Evolutionary conservation across 2,113 vertebrate genomes (phyloP), one percentile per base, ranked within the genome.

Genomic region (Clupea harengus): DNA sequence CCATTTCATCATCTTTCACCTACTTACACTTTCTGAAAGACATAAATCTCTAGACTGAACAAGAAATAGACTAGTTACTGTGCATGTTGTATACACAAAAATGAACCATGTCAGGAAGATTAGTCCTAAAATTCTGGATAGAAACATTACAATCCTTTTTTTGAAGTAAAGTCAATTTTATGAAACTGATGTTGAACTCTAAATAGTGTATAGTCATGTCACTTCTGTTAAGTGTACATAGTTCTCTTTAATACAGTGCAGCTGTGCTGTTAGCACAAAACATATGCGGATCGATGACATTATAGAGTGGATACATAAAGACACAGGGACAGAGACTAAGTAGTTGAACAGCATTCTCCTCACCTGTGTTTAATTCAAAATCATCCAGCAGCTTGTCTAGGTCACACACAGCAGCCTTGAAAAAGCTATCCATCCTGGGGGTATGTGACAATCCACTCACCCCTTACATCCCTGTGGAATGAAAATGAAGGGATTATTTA

Each of bases 341-440:
- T 20, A 47, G 6, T n/a, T 45, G 82, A 47, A 6, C 18, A 82
- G 32, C 45, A 83, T 25, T n/a, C 13, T 0, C 93, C 95, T 91
- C 90, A 99, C 98, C 98, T 94, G 97, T 91, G 83, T 94, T 97
- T 89, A 97, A 96, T 89, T 99, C 98, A 93, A 99, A 99, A 92
- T 99, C 98, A 92, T 99, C 97, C 0, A 99, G 96, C 46, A 99
- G 93, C 89, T 97, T 99, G 95, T 99, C 98, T 93, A 99, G 91
- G 91, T 99, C 97, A 93, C 95, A 97, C 83, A 99, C 97, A 81
- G 97, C 98, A 89, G 98, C 97, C 94, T 97, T 98, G 92, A 99
- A 99, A 91, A 97, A 99, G 94, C 93, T 98, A 89, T 99, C 98
- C 98, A 99, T 99, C 91, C 92, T 97, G 93, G 82, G 72, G 83